Conservation (phyloP, 2,797 vertebrate species). For the Anguilla obscura region DNA sequence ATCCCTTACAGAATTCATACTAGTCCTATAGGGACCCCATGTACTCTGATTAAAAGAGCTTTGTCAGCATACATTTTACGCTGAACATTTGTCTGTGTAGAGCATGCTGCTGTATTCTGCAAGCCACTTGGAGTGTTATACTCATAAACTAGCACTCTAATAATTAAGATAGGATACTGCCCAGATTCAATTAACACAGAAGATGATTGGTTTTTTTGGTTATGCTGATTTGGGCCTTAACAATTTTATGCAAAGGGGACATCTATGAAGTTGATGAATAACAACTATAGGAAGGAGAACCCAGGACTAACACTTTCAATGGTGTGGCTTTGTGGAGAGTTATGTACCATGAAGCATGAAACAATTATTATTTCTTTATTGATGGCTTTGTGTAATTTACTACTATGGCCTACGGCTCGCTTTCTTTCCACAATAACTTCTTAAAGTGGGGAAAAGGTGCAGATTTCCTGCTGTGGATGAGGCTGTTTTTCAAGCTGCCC, state of each 20-base stretch:
- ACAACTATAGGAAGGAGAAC: background rate
- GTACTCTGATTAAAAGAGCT: too few species aligned
- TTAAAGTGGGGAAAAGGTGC: background rate
- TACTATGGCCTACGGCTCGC: slow-evolving; percentile 28
- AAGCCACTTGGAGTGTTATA: background rate
- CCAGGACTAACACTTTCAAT: background rate
- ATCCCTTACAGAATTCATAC: too few species aligned
- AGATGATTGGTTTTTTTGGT: background rate
- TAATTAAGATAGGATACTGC: background rate
- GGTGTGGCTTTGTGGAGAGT: slow-evolving; percentile 9
- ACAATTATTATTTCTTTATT: slow-evolving; percentile 16
- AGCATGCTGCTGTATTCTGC: background rate
- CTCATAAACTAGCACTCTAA: background rate
- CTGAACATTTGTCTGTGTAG: background rate
- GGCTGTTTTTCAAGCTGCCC: slow-evolving; percentile 42
- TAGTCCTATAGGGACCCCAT: too few species aligned
- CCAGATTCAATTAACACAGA: background rate
- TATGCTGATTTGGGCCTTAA: background rate
- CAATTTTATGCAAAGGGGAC: background rate
- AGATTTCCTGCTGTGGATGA: slow-evolving; percentile 2
- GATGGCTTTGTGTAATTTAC: slow-evolving; percentile 25
- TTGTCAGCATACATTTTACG: too few species aligned
- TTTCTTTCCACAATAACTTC: slow-evolving; percentile 28
- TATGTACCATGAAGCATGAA: background rate
- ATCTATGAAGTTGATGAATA: background rate